These are phyloP conservation scores for Clanis bilineata DNA, from an alignment of 2,888 invertebrate species.

Conservation along the genomic window DNA sequence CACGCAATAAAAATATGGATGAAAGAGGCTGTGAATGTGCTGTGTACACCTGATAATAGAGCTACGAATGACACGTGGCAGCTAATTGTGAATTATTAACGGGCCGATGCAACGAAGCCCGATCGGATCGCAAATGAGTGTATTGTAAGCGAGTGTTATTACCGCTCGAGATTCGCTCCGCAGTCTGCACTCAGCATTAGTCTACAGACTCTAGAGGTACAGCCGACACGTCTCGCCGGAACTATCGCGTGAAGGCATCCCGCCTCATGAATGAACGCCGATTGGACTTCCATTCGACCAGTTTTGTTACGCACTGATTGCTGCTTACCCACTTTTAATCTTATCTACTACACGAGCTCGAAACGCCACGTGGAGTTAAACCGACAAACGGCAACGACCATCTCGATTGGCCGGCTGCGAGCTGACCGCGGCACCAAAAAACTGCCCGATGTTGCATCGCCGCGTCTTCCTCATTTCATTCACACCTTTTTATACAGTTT, in stretches of 20 bases:
- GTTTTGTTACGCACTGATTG: conserved; percentile 80
- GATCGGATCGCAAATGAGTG: conserved; percentile 44
- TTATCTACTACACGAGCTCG: conserved; percentile 71
- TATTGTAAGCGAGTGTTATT: conserved; percentile 31
- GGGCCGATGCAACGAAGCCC: conserved; percentile 37
- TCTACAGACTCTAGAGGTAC: too few relatives aligned
- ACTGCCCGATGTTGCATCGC: conserved; percentile 49
- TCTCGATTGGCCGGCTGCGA: conserved; percentile 41
- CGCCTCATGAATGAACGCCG: conserved; percentile 70
- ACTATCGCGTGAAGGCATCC: conserved; percentile 72
- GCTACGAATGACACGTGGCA: conserved; percentile 25
- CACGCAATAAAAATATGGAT: not conserved
- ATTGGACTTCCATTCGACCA: conserved; percentile 71
- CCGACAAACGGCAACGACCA: conserved; percentile 38
- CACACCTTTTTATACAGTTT: conserved; percentile 78
- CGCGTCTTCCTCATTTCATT: conserved; percentile 73
- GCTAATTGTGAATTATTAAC: conserved; percentile 49
- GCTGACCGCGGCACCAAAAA: conserved; percentile 53
- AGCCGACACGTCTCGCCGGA: conserved; percentile 28
- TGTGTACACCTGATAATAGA: conserved; percentile 44
- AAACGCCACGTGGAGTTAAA: conserved; percentile 52
- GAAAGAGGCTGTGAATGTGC: conserved; percentile 9
- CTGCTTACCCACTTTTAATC: conserved; percentile 70
- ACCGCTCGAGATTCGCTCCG: conserved; percentile 20
- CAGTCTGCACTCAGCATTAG: too few relatives aligned